Conservation (phyloP, 2,888 invertebrate species). For the Helicoverpa assulta region DNA sequence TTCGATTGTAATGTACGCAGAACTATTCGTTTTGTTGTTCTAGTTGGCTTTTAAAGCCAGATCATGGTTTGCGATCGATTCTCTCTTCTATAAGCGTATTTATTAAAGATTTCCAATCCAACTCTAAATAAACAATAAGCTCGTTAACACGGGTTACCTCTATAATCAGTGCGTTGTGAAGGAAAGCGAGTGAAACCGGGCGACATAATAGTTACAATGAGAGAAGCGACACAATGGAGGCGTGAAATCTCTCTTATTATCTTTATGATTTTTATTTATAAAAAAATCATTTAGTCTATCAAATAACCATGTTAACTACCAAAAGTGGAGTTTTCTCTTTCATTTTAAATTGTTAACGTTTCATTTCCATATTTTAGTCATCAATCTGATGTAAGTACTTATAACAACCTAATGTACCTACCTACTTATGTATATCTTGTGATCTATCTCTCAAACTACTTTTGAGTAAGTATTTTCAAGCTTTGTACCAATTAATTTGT, state of each 20-base stretch:
- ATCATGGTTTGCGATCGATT: not conserved
- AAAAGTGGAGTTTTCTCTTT: too few species aligned
- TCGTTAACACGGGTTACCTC: not conserved
- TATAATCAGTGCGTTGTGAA: conserved; percentile 22
- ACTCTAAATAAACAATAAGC: conserved; percentile 11
- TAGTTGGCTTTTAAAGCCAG: too few species aligned
- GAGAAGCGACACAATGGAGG: conserved; percentile 27
- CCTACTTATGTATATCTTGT: too few species aligned
- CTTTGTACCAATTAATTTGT: too few species aligned
- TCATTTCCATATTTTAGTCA: too few species aligned
- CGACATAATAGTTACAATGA: conserved; percentile 22
- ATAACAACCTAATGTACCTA: too few species aligned
- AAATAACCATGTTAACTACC: too few species aligned
- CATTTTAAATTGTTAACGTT: too few species aligned
- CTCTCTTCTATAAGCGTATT: not conserved
- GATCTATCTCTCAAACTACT: too few species aligned
- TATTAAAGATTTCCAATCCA: conserved; percentile 19
- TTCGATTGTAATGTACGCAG: conserved; percentile 7
- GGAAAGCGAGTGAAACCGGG: conserved; percentile 46
- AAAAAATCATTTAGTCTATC: not conserved
- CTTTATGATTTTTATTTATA: not conserved
- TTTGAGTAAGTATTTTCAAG: too few species aligned
- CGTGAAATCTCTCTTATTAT: conserved; percentile 11
- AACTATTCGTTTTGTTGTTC: not conserved
- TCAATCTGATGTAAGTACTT: too few species aligned